These are phyloP conservation scores for Strigamia transsilvanica DNA, from an alignment of 2,888 invertebrate species.

Conservation along the genomic window DNA sequence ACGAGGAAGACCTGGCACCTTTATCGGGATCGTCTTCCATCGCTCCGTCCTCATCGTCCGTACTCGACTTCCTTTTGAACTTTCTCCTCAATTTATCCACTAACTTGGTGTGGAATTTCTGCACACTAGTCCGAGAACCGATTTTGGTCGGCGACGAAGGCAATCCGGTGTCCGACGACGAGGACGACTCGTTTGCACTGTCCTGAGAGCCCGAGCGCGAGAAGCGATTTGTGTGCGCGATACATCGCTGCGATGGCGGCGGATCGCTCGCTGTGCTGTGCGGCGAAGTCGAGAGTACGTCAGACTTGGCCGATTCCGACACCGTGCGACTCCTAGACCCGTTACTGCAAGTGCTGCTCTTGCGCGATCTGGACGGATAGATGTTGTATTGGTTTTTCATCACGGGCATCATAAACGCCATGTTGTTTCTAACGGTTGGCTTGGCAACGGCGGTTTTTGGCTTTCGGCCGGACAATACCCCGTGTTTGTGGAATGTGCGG, in stretches of 20 bases:
- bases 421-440: conserved; percentile 62
- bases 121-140: conserved; percentile 70
- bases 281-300: conserved; percentile 74
- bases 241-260: conserved; percentile 1
- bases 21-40: conserved; percentile 61
- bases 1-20: conserved; percentile 66
- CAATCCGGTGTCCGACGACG: conserved; percentile 38
- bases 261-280: conserved; percentile 62
- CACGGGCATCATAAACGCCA: conserved; percentile 97
- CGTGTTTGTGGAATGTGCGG: not conserved
- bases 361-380: conserved; percentile 80
- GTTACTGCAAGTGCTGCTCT: conserved; percentile 64
- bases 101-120: conserved; percentile 81
- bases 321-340: conserved; percentile 65
- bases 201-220: conserved; percentile 68
- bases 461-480: not conserved
- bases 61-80: conserved; percentile 68
- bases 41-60: conserved; percentile 64
- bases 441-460: not conserved
- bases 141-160: conserved; percentile 56
- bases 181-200: conserved; percentile 26
- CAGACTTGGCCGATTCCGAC: conserved; percentile 76
- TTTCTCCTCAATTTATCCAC: conserved; percentile 81
- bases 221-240: conserved; percentile 59
- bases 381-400: conserved; percentile 94